These are phyloP conservation scores for Eristalis pertinax DNA, from an alignment of 2,888 invertebrate species.

Conservation along the genomic window DNA sequence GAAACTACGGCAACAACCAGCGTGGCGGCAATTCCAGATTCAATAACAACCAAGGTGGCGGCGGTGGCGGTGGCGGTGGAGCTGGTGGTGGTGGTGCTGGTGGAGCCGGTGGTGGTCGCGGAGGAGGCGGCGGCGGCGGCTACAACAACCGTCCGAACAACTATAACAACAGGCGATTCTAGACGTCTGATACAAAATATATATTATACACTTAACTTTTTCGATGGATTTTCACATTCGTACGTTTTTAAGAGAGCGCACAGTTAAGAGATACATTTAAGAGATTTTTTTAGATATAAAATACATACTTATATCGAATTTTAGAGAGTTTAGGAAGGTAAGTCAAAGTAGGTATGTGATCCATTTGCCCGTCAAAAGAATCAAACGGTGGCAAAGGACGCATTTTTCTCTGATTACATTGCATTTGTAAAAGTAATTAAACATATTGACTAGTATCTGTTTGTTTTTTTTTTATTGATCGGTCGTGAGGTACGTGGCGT, in stretches of 20 bases:
- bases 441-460: not conserved
- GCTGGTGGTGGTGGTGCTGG: no score
- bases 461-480: not conserved
- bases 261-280: constrained; percentile 5
- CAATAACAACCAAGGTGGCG: constrained; percentile 21
- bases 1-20: constrained; percentile 26
- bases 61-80: constrained; percentile 15
- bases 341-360: not conserved
- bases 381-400: not conserved
- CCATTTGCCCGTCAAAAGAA: not conserved
- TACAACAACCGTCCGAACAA: constrained; percentile 45
- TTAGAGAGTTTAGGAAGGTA: not conserved
- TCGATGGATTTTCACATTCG: not conserved
- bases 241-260: constrained; percentile 7
- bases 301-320: not conserved
- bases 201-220: not conserved
- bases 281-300: not conserved
- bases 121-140: constrained; percentile 18
- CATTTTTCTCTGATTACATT: not conserved
- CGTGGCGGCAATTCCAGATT: constrained; percentile 28
- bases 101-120: not conserved
- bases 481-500: no score
- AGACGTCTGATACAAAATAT: not conserved
- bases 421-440: not conserved
- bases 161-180: constrained; percentile 50